Evolutionary conservation across 2,113 vertebrate species (phyloP).

Genomic region (Physeter macrocephalus): DNA sequence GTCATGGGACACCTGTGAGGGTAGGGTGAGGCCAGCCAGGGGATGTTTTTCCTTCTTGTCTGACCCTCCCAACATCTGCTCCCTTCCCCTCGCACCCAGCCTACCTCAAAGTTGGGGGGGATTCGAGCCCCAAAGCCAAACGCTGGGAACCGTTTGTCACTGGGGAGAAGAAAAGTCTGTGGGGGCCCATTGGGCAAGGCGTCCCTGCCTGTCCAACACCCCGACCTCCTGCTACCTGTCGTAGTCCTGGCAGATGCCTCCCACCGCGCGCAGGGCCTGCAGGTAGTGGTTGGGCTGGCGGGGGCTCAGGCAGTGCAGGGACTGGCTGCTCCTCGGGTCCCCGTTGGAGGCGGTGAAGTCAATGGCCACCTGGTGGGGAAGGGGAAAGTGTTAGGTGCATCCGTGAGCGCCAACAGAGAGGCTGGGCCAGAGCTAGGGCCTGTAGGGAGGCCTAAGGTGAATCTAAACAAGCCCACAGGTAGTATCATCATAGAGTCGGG

Average conservation of each 20-base stretch:
- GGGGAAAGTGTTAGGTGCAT: neutral
- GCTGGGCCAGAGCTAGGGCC: neutral
- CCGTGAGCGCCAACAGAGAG: neutral
- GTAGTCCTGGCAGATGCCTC: slow-evolving; percentile 80
- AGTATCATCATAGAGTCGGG: neutral
- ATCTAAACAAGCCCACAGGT: neutral
- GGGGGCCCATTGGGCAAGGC: neutral
- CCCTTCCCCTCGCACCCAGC: neutral
- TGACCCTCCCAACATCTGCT: neutral
- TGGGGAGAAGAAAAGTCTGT: slow-evolving; percentile 51
- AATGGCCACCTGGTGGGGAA: slow-evolving; percentile 72
- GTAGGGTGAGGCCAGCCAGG: neutral
- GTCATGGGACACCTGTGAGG: slow-evolving; percentile 75
- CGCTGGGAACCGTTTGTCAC: slow-evolving; percentile 77
- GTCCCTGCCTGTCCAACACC: neutral
- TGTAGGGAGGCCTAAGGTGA: neutral
- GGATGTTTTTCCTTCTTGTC: neutral
- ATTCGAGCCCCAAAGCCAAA: slow-evolving; percentile 78
- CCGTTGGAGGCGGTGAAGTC: slow-evolving; percentile 80
- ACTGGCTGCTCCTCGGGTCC: slow-evolving; percentile 76
- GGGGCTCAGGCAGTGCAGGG: slow-evolving; percentile 76
- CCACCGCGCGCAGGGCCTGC: slow-evolving; percentile 74
- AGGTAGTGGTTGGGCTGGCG: slow-evolving; percentile 79
- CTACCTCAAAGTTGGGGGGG: slow-evolving; percentile 77
- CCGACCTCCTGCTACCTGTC: slow-evolving; percentile 64